phyloP scores from a whole-genome alignment of 2,797 vertebrate species.

The Lepilemur ruficaudatus region DNA sequence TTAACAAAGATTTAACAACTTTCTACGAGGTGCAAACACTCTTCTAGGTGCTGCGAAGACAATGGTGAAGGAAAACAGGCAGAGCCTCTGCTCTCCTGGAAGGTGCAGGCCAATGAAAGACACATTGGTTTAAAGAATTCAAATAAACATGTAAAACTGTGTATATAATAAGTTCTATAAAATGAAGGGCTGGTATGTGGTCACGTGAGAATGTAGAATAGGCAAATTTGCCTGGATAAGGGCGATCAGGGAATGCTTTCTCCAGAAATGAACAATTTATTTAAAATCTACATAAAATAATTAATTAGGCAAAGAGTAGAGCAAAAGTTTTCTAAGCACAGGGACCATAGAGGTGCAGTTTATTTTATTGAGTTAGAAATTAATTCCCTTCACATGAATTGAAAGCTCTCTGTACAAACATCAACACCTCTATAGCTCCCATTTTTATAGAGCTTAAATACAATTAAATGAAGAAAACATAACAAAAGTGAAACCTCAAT shows the following conservation, averaged over 20 bases:
- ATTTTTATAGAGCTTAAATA: background rate
- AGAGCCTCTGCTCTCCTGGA: background rate
- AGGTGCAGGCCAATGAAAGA: background rate
- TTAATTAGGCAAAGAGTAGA: background rate
- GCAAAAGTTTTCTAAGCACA: background rate
- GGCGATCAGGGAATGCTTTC: background rate
- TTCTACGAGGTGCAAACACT: background rate
- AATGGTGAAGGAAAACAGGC: background rate
- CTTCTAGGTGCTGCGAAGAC: background rate
- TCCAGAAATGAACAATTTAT: background rate
- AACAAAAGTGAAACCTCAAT: background rate
- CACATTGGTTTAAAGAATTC: background rate
- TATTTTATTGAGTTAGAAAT: background rate
- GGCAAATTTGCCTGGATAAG: background rate
- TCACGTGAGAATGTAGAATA: background rate
- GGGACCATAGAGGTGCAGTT: background rate
- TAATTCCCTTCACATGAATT: background rate
- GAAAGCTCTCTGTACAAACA: background rate
- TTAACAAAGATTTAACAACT: background rate
- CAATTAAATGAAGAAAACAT: background rate
- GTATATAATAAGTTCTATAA: background rate
- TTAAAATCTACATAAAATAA: background rate
- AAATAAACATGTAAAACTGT: background rate
- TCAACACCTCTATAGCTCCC: background rate
- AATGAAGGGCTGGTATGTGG: background rate